Evolutionary conservation across 1,140 invertebrate species (phyloP), one percentile per base, ranked within the genome.

Genomic region (Stegodyphus dumicola): DNA sequence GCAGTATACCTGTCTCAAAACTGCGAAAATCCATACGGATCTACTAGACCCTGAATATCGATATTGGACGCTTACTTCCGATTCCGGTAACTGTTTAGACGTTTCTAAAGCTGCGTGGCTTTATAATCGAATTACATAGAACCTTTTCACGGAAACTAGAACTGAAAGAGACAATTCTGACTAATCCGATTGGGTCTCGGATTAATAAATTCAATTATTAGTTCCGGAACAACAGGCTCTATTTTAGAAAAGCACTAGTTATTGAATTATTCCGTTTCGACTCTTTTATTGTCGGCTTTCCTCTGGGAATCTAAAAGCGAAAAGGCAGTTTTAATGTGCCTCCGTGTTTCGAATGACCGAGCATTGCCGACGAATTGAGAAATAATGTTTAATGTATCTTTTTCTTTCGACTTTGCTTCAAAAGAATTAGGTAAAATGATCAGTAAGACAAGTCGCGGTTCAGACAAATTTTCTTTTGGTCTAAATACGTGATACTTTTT

Each of bases 161-260:
- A 81, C 15, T 81, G 33, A 54, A 69, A 81, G 78, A 81, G 78
- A 81, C 78, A 73, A 81, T 73, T 81, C 69, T 71, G 70, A 64
- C 78, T 81, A 81, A 81, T 81, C 78, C 56, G 54, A 73, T 81
- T 81, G 56, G 52, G 51, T 49, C 56, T 51, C 51, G 70, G 78
- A 81, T 81, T 81, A 81, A 81, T 81, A 81, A 81, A 81, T 81
- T 81, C 56, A 81, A 81, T 81, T 81, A 81, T 81, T 81, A 81
- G 69, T 73, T 81, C 78, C 15, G 49, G 78, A 49, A 73, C 78
- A 73, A 73, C 70, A 48, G 65, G 69, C 69, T 81, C 56, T 67
- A 81, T 81, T 81, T 81, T 81, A 81, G 78, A 81, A 78, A 73
- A 81, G 78, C 78, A 53, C 69, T 17, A 81, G 78, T 81, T 81